Base-by-base conservation (phyloP, 1,140 invertebrate species). In the Rhysida immarginata region DNA sequence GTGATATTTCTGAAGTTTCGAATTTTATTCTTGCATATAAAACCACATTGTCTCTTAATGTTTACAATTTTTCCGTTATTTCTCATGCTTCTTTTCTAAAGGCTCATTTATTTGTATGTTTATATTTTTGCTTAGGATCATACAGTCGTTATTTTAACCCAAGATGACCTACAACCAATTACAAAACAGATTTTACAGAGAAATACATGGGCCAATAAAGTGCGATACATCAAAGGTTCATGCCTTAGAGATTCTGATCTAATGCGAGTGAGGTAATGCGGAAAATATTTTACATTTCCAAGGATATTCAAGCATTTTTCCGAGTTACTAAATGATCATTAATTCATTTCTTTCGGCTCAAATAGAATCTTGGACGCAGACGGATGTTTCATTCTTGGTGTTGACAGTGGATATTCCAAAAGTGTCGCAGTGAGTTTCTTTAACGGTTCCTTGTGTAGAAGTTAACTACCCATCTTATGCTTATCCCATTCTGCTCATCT, bases 141-240 rank as follows among this genome's bases (percentile, higher is more conserved):
- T 69, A 96, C 91, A 69, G 93, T 97, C 25, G 93, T 98, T 13
- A 76, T 98, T 24, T 71, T 98, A 20, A 96, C 91, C 1, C 94
- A 94, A 1, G 94, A 92, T 84, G 95, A 99, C 71, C 74, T 98
- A 58, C 94, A 98, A 66, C 86, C 90, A 0, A 95, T 89, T 2
- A 96, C 96, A 89, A 77, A 92, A 64, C 91, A 95, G 86, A 92
- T 98, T 60, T 77, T 98, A 16, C 92, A 96, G 76, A 91, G 96
- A 50, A 93, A 95, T 0, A 89, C 96, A 64, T 98, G 94, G 94
- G 89, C 91, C 8, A 90, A 96, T 66, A 74, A 94, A 26, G 94
- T 97, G 27, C 96, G 96, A 66, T 97, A 96, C 72, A 95, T 97
- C 65, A 90, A 96, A 70, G 90, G 91, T 26, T 92, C 89, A 11